A percentile compares a stretch with the other conserved stretches of the same genome.
These are phyloP conservation scores for Lytechinus pictus DNA, from an alignment of 35 echinoderm and acorn worm genomes.

Conservation along the genomic window DNA sequence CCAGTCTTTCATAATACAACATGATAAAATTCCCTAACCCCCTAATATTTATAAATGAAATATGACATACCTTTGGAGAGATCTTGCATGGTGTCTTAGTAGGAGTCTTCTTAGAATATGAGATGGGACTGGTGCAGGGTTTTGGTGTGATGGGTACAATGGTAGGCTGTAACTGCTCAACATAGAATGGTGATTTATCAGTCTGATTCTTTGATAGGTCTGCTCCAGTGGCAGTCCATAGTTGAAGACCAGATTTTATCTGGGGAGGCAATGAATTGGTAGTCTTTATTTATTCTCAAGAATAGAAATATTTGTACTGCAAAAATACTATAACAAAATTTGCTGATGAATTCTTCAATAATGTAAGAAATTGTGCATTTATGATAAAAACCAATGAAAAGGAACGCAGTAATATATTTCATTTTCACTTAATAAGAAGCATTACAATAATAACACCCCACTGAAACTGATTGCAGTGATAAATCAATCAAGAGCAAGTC, in stretches of 20 bases:
- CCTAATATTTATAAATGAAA: too few species aligned
- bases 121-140: neutral
- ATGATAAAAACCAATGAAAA: too few species aligned
- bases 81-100: neutral
- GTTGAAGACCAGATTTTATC: constrained; percentile 14
- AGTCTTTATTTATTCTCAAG: neutral
- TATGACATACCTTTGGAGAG: neutral
- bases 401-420: too few species aligned
- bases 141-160: neutral
- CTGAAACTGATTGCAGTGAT: too few species aligned
- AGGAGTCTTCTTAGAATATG: neutral
- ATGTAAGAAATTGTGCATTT: too few species aligned
- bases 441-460: too few species aligned
- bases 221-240: constrained; percentile 3
- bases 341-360: neutral
- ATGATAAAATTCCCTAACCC: too few species aligned
- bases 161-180: neutral
- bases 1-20: too few species aligned
- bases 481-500: too few species aligned
- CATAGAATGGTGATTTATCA: neutral
- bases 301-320: neutral
- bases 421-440: too few species aligned
- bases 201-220: neutral
- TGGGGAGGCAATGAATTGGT: neutral
- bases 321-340: too few species aligned